These are phyloP conservation scores for Notothenia coriiceps DNA, from an alignment of 2,113 vertebrate species.

Conservation along the genomic window DNA sequence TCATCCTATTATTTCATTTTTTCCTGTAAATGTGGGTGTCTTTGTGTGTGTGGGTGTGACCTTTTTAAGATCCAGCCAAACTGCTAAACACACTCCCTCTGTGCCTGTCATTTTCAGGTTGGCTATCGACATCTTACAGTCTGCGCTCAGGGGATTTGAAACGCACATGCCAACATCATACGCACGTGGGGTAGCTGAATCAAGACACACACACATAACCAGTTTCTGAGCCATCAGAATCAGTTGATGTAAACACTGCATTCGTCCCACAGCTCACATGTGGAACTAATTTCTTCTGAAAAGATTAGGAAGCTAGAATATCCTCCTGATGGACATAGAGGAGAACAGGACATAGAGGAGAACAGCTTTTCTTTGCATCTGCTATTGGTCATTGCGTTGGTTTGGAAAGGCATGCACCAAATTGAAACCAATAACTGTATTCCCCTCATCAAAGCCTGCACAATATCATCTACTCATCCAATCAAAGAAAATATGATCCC, in stretches of 20 bases:
- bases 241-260: conserved; percentile 41
- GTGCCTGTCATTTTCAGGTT: conserved; percentile 88
- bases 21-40: not conserved
- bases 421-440: conserved; percentile 49
- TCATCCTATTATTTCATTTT: conserved; percentile 21
- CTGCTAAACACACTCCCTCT: conserved; percentile 84
- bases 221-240: conserved; percentile 21
- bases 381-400: conserved; percentile 35
- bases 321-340: conserved; percentile 17
- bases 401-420: conserved; percentile 33
- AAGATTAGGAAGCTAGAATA: conserved; percentile 29
- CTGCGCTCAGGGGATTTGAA: conserved; percentile 64
- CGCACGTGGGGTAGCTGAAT: conserved; percentile 27
- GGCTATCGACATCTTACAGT: conserved; percentile 80
- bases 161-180: conserved; percentile 42
- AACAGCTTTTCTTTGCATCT: conserved; percentile 41
- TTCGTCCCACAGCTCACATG: conserved; percentile 36
- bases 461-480: conserved; percentile 28
- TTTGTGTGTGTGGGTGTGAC: conserved; percentile 72
- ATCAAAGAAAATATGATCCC: conserved; percentile 44
- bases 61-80: conserved; percentile 86
- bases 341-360: conserved; percentile 22
- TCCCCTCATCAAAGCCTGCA: conserved; percentile 37
- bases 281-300: conserved; percentile 56
- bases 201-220: conserved; percentile 22